Evolutionary conservation across 2,113 vertebrate genomes (phyloP), one percentile per base, ranked within the genome.

Genomic region (Dromaius novaehollandiae): DNA sequence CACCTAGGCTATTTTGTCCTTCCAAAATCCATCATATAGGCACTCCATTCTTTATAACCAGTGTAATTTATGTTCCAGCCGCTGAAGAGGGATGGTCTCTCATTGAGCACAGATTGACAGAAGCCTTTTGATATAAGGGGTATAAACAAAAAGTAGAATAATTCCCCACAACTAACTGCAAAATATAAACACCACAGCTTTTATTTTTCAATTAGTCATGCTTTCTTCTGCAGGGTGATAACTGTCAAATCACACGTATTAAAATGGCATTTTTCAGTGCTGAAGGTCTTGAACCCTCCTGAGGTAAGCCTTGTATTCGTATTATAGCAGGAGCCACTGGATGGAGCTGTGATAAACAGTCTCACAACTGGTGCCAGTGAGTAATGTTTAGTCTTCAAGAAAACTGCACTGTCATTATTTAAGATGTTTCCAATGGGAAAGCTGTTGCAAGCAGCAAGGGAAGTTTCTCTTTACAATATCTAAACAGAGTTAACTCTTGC

Each of bases 291-390:
- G 36, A 89, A 66, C 20, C 50, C 81, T 12, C 12, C 5, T 9
- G 12, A 92, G 34, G 13, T 56, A 71, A 77, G 24, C n/a, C 68
- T 81, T 75, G 26, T 6, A 7, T 13, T 60, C 32, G 1, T 6
- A 12, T 68, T 44, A 53, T 38, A 46, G 64, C 71, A 78, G 64
- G 63, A 95, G 42, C 90, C 96, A 93, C 94, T 91, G 94, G 89
- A 97, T 94, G 90, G 96, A 96, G 96, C 89, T 96, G 93, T 91
- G 95, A 91, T 32, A 88, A 90, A 88, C 58, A 81, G 12, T 24
- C 79, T 65, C 48, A 22, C 2, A 2, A 71, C 38, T 58, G 55
- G 21, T 7, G 26, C 22, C 32, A 60, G 9, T 2, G 40, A 92
- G 24, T 82, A 48, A 55, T 2, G 11, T 56, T 89, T 21, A 55